Base-by-base conservation (phyloP, 1,140 invertebrate species). In the Vollenhovia emeryi region DNA sequence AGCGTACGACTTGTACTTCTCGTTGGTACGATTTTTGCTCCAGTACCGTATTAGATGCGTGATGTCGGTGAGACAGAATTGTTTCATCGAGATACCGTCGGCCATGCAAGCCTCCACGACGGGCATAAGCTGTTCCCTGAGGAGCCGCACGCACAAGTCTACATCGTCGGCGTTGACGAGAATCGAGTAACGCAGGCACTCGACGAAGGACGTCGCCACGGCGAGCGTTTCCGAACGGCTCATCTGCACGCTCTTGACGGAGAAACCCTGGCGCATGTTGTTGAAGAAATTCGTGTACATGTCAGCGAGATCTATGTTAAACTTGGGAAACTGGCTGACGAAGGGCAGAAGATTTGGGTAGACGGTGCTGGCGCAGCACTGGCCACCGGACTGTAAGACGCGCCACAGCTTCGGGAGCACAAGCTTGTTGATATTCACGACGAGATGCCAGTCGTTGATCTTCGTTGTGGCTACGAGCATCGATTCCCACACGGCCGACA, bases 331-430 rank as follows among this genome's bases (percentile, higher is more conserved):
- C 87, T 97, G 96, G 60, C 97, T 97, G 1, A 98, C 88, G 55
- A 98, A 95, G 7, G 97, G 97, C 21, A 98, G 91, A 27, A 98
- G 91, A 93, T 97, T 97, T 11, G 97, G 97, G 91, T 96, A 97
- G 86, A 98, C 96, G 5, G 96, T 94, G 76, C 93, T 93, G 11
- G 97, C 97, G 94, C 96, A 97, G 64, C 96, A 96, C 90, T 96
- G 94, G 5, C 97, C 97, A 43, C 96, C 97, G 90, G 95, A 96
- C 90, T 95, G 95, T 45, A 98, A 90, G 40, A 97, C 93, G 36
- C 94, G 94, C 91, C 96, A 96, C 0, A 98, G 91, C 93, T 97
- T 97, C 1, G 97, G 96, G 60, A 97, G 94, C 18, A 98, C 94
- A 9, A 96, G 93, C 94, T 97, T 97, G 62, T 97, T 96, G 40